Base-by-base conservation (phyloP, 2,113 vertebrate species). In the Taxidea taxus region DNA sequence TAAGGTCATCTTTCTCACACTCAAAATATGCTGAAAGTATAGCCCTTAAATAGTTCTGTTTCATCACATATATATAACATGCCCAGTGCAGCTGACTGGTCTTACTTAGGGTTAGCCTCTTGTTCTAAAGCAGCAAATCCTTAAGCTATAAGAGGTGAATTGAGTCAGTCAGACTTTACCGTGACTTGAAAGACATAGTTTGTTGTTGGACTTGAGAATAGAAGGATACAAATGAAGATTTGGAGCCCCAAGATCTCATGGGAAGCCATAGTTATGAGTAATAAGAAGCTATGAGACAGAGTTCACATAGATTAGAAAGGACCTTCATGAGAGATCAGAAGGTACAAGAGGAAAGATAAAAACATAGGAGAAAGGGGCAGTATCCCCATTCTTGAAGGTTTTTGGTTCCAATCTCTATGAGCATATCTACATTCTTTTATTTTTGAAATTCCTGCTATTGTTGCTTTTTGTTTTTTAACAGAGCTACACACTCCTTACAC, bases 201-300 rank as follows among this genome's bases (percentile, higher is more conserved):
- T 70, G 58, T 27, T 62, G 51, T 27, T 56, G 54, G 44, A 81
- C 4, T 18, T 56, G 21, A 91, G 31, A 6, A 27, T 44, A 1
- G 15, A 74, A 64, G 9, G 44, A 72, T 13, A 4, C 4, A 3
- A 47, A 25, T n/a, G 47, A 83, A 51, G 23, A 39, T 3, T 12
- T 78, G 18, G 44, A 90, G 18, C 34, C 14, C 29, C 12, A 7
- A 51, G 83, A 3, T 70, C 78, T 82, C 2, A 0, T 0, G 0
- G 58, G 6, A 87, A 60, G 4, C 25, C n/a, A 54, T 44, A 37
- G 56, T 39, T n/a, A 12, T 7, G 29, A 90, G 58, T 42, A 86
- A 90, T 16, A 58, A 27, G 11, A 70, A 49, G 20, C 9, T 72
- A 16, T 44, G 39, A 72, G 66, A 94, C 8, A 54, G 29, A 77